Evolutionary conservation across 1,140 invertebrate genomes (phyloP), one percentile per base, ranked within the genome.

Genomic region (Bathynomus jamesi): DNA sequence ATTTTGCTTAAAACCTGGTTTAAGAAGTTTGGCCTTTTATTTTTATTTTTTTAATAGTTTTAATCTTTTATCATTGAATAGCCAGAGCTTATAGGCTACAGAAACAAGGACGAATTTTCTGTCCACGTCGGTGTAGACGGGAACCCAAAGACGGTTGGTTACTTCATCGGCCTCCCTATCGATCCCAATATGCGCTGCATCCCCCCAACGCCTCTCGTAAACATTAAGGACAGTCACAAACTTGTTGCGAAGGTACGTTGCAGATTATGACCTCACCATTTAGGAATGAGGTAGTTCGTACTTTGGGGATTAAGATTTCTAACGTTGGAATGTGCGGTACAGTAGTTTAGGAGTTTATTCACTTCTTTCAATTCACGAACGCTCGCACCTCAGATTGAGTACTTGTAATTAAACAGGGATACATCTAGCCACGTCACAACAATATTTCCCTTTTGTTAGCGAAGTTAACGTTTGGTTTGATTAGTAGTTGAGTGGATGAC

Each of bases 101-200:
- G 84, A 28, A 85, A 84, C 76, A 85, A 85, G 70, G 83, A 84
- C 78, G 83, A 85, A 70, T 84, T 83, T 76, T 82, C 79, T 67
- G 78, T 85, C 31, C 78, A 80, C 63, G 70, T 46, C 32, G 83
- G 83, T n/a, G 69, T 82, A 3, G 81, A 84, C 79, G 82, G 82
- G 13, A 80, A 84, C 76, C 79, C 79, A 7, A 82, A 83, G 75
- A 84, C 83, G 27, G 80, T 84, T 64, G 84, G 84, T 21, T 83
- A 81, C 72, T 83, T 81, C 77, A 70, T 83, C 66, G 82, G 81
- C 24, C 78, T 71, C 46, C 76, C 78, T n/a, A 62, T 68, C 3
- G 69, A 79, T 17, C 75, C 76, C n/a, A 11, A 71, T 79, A 2
- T 70, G 80, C 7, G 83, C 81, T 75, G 80, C 84, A 10, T 75